phyloP scores from a whole-genome alignment of 2,113 vertebrate genomes.

The Lampris incognitus region DNA sequence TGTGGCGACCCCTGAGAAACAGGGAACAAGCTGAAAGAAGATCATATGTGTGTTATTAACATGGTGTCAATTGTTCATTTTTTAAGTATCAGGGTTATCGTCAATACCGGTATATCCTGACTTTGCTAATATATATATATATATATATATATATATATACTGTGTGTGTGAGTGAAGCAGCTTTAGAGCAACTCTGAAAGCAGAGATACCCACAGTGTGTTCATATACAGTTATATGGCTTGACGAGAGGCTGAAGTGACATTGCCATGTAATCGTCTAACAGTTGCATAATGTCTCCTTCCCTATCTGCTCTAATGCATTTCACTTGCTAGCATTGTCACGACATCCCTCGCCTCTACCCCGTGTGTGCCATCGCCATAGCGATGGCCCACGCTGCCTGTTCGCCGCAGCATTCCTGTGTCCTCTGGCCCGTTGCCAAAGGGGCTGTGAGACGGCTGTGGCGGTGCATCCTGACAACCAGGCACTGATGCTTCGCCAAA shows the following conservation, averaged over 20 bases:
- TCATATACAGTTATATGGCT: background rate
- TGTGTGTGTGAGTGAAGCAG: too few species aligned
- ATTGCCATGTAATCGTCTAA: constrained; percentile 20
- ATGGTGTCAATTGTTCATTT: too few species aligned
- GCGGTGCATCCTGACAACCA: constrained; percentile 58
- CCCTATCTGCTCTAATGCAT: constrained; percentile 26
- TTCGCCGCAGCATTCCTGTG: constrained; percentile 61
- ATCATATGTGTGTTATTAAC: too few species aligned
- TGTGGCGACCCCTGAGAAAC: too few species aligned
- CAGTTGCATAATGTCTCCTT: constrained; percentile 45
- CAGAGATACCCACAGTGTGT: background rate
- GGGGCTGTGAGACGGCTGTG: constrained; percentile 49
- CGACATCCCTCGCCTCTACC: constrained; percentile 15
- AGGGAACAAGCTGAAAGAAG: too few species aligned
- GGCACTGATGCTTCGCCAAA: constrained; percentile 66
- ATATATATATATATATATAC: too few species aligned
- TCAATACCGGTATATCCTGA: too few species aligned
- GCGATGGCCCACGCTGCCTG: constrained; percentile 52
- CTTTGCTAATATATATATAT: too few species aligned
- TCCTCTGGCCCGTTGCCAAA: constrained; percentile 69
- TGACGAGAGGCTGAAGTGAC: constrained; percentile 29
- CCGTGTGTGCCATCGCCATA: constrained; percentile 45
- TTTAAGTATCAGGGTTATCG: too few species aligned
- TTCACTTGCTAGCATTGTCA: constrained; percentile 36
- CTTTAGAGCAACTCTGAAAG: too few species aligned